Evolutionary conservation across 2,113 vertebrate genomes (phyloP), one percentile per base, ranked within the genome.

Genomic region (Paratilapia polleni): DNA sequence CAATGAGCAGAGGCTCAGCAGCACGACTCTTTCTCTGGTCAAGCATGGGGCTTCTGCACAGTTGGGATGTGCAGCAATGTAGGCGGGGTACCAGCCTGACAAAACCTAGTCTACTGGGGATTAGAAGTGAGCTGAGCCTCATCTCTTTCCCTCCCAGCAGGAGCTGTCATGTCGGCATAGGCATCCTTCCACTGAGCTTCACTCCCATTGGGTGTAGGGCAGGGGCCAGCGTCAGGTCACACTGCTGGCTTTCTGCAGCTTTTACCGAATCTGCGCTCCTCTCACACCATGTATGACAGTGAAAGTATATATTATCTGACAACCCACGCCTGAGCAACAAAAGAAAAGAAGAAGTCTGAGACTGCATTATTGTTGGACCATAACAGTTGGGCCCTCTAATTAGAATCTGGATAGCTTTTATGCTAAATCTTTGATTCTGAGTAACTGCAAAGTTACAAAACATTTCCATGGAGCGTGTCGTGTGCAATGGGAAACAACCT

Each of bases 141-240:
- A 38, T 86, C 85, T 63, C 52, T 79, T 91, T 76, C 41, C 74
- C 82, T 91, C 89, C 63, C 93, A 89, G 91, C 90, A 84, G 90
- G 93, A 87, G 91, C 92, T 92, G 91, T 94, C 93, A 90, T 83
- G 87, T 88, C 64, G n/a, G 70, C 84, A n/a, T 14, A n/a, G 66
- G 89, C 49, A 34, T 85, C 89, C 88, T 74, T 83, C 88, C 24
- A 79, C 80, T 87, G 83, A 90, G 89, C 84, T 78, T 52, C 77
- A 41, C 74, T 92, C 90, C 64, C 38, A 83, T 88, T 89, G 85
- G 91, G 41, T 38, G 56, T 60, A 38, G 80, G 89, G 88, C 90
- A 88, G 83, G 84, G 92, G 91, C 82, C 88, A 85, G 91, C 84
- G 77, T 90, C 63, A 2, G 93, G 94, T 93, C 94, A 93, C 76